Evolutionary conservation across 2,888 invertebrate genomes (phyloP).

Genomic region (Fragum fragum): DNA sequence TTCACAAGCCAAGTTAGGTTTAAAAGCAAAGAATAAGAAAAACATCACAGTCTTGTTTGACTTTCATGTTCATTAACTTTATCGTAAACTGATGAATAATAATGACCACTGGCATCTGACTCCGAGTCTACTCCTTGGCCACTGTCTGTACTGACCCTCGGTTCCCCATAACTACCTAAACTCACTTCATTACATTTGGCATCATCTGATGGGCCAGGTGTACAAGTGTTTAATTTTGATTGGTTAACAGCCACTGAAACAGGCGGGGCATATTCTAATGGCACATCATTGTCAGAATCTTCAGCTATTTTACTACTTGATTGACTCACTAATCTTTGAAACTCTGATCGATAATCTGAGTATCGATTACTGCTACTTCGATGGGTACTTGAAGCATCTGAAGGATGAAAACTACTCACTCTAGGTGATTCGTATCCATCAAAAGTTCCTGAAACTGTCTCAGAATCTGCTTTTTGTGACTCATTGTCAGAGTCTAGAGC

Average conservation of each 20-base stretch:
- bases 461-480: slow-evolving; percentile 50
- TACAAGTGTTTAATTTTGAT: slow-evolving; percentile 18
- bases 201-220: slow-evolving; percentile 8
- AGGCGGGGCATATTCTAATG: slow-evolving; percentile 60
- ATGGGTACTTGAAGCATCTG: slow-evolving; percentile 38
- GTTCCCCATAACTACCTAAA: slow-evolving; percentile 56
- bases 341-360: slow-evolving; percentile 36
- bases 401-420: slow-evolving; percentile 62
- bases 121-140: slow-evolving; percentile 11
- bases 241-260: slow-evolving; percentile 40
- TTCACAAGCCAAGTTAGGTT: no score
- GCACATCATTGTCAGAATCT: slow-evolving; percentile 57
- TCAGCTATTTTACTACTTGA: slow-evolving; percentile 46
- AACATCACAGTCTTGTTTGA: slow-evolving; percentile 51
- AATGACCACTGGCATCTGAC: slow-evolving; percentile 38
- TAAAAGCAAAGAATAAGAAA: neutral
- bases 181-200: slow-evolving; percentile 35
- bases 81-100: slow-evolving; percentile 63
- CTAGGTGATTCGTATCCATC: slow-evolving; percentile 67
- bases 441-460: slow-evolving; percentile 50
- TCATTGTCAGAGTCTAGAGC: slow-evolving; percentile 56
- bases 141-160: slow-evolving; percentile 53
- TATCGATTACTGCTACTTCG: slow-evolving; percentile 39
- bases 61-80: slow-evolving; percentile 48
- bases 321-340: slow-evolving; percentile 44